Evolutionary conservation across 2,888 invertebrate species (phyloP), one percentile per base, ranked within the genome.

Genomic region (Axea sp.): DNA sequence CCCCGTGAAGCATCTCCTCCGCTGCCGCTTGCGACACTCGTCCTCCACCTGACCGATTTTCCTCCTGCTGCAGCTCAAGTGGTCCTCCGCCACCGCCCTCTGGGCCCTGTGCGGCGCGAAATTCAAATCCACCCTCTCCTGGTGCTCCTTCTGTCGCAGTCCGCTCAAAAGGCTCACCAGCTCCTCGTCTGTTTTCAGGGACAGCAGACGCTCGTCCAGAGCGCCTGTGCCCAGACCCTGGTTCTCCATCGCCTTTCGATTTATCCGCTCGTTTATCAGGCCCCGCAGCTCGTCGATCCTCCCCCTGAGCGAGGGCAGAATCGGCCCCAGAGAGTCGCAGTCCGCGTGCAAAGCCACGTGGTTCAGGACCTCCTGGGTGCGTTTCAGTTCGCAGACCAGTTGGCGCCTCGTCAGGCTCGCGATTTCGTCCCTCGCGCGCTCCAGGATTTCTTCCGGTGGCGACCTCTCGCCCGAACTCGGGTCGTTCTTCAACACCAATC

Each of bases 31-130:
- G 0, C 14, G 3, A 59, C 82, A 82, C 43, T 86, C 87, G 0
- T 45, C 45, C 35, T 69, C 55, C 1, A 87, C 78, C 37, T 85
- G 84, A 0, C 51, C 39, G 11, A 87, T 85, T 67, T 86, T 86
- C 9, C 69, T 80, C 28, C 82, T 83, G 2, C 84, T 76, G 45
- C 82, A 83, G 19, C 45, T 69, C 33, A 87, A 57, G 3, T 83
- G 78, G 0, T 79, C 76, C 47, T 86, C 83, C 0, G 86, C 83
- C n/a, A 86, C 79, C 0, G 77, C 75, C 0, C 83, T 80, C 43
- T 87, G 86, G 0, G 84, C 82, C n/a, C 76, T 75, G 19, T 84
- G 84, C 0, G 85, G 81, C 0, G 87, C 80, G 35, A 85, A 87
- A 41, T 82, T 86, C 0, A 81, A 62, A 73, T 85, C 83, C 0